Percentiles rank a stretch among this genome's conserved stretches.
These are phyloP conservation scores for Salmo trutta DNA, from an alignment of 2,797 vertebrate genomes.

Conservation along the genomic window DNA sequence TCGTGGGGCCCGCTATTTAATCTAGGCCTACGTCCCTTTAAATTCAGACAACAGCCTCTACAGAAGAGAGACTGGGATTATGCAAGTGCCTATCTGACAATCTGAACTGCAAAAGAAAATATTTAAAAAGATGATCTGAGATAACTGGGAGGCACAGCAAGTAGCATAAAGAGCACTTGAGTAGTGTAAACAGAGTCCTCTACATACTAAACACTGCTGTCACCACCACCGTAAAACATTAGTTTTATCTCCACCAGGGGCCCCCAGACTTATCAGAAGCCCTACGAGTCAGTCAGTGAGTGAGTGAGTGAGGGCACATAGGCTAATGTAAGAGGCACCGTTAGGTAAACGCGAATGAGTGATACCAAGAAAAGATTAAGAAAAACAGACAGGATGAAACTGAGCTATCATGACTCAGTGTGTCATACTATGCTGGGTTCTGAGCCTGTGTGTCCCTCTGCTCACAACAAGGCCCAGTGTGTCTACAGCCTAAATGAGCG, in stretches of 20 bases:
- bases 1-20: neutral
- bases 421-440: neutral
- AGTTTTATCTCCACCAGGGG: slow-evolving; percentile 18
- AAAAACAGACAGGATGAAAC: neutral
- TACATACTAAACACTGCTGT: slow-evolving; percentile 20
- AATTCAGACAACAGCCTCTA: neutral
- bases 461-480: neutral
- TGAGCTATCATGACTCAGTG: neutral
- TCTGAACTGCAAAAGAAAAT: neutral
- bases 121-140: neutral
- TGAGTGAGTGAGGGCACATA: neutral
- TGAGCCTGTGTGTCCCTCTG: neutral
- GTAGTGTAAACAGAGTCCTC: neutral
- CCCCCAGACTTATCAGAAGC: slow-evolving; percentile 32
- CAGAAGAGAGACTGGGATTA: neutral
- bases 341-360: neutral
- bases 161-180: slow-evolving; percentile 14
- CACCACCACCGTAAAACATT: neutral
- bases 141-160: slow-evolving; percentile 4
- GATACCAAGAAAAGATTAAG: neutral
- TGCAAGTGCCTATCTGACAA: neutral
- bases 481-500: neutral
- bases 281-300: slow-evolving; percentile 13
- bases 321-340: too few species aligned
- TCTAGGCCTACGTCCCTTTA: neutral